Evolutionary conservation across 2,113 vertebrate genomes (phyloP), one percentile per base, ranked within the genome.

Genomic region (Thinocorus orbignyianus): DNA sequence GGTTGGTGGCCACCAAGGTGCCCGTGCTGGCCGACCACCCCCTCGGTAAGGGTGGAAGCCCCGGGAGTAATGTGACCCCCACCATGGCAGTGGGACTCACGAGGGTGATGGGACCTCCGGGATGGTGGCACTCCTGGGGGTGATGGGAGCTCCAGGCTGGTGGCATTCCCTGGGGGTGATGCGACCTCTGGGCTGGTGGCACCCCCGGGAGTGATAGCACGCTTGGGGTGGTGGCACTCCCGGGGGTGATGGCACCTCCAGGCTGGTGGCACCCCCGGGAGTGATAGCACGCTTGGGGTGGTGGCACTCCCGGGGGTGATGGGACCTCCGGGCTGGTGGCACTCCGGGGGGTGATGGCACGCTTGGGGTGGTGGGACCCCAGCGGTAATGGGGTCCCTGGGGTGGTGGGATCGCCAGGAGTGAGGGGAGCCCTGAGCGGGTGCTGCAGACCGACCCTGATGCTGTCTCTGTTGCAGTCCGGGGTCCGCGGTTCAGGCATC

Each of bases 11-110:
- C 33, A 25, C 92, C 33, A 95, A 57, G 10, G 95, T 99, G 48
- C 99, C 99, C 7, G 87, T 93, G 9, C 97, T 99, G 82, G 97
- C 98, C 48, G 95, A 98, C 25, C 99, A 99, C 68, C 98, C 97
- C 6, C 97, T 99, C 55, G 99, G 99, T 99, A 97, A 97, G 98
- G 30, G 7, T 26, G 35, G 60, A 35, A 28, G 7, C 23, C n/a
- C 35, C 7, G 22, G 58, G 9, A 6, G 57, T 9, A 10, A 15
- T 60, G 33, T 11, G 19, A 33, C 33, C 19, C n/a, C 23, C 24
- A n/a, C 13, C 12, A 13, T 13, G 55, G n/a, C 4, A 19, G 4
- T 60, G n/a, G 23, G n/a, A 60, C 2, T 41, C 41, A 10, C 41
- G 41, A 0, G 13, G 26, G 4, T 3, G 39, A 23, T 9, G n/a